Base-by-base conservation (phyloP, 2,888 invertebrate genomes). In the Drosophila picticornis region DNA sequence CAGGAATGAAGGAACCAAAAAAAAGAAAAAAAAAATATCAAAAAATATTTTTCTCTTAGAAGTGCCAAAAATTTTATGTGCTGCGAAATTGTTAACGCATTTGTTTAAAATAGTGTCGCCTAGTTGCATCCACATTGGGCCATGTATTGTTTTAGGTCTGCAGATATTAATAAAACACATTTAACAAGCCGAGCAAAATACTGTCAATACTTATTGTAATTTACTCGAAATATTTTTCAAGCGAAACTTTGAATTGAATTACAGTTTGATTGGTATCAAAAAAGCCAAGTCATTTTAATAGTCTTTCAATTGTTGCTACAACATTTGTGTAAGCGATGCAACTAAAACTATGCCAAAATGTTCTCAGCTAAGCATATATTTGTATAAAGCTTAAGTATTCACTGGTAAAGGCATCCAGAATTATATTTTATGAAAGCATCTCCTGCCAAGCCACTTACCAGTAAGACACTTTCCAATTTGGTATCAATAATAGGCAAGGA, bases 401-500 rank as follows among this genome's bases (percentile, higher is more conserved):
- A n/a, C 2, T 58, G 25, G 34, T 34, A 9, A 27, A 48, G 55
- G 67, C 53, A 67, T 66, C 48, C 11, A 10, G 22, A 55, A 50
- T 55, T 25, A 43, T 55, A 50, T 32, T 36, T 59, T 74, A 57
- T 66, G 53, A 53, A 65, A 55, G 72, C 52, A 22, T 38, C 56
- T 48, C 22, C 46, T 51, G 50, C 63, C 67, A 69, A 74, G 80
- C 79, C 84, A 81, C 83, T 88, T 88, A 74, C 72, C 51, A 62
- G 38, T 62, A 64, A 84, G 81, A 77, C 87, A 81, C 85, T 84
- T 89, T 87, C 70, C 91, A 88, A 91, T 91, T 89, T 85, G 81
- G 88, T 90, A 91, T 87, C 91, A 86, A 89, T 91, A 91, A 87
- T 81, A 79, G 74, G 57, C 70, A 62, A 67, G 66, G 52, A 71